Conservation (phyloP, 2,888 invertebrate genomes). For the Leucoma salicis region DNA sequence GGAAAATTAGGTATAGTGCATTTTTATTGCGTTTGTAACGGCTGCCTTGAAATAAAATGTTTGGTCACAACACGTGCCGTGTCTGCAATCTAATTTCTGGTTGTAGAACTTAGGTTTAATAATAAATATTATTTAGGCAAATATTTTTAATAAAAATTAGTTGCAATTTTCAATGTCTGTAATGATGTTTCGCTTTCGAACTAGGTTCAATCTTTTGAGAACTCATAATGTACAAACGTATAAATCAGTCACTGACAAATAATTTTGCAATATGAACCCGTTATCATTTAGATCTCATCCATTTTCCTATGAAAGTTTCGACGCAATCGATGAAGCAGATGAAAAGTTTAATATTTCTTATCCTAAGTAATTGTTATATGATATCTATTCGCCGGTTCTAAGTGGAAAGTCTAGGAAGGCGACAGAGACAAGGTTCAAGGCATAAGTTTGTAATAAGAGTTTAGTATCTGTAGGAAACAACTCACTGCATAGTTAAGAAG, state of each 20-base stretch:
- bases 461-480: conserved; percentile 52
- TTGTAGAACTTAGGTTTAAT: no score
- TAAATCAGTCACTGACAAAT: no score
- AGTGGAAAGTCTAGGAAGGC: conserved; percentile 45
- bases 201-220: no score
- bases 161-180: no score
- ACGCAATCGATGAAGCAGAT: conserved; percentile 3
- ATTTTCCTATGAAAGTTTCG: conserved; percentile 4
- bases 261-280: no score
- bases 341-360: conserved; percentile 28
- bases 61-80: conserved; percentile 14
- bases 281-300: no score
- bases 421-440: conserved; percentile 25
- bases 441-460: conserved; percentile 70
- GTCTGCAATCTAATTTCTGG: no score
- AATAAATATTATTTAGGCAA: no score
- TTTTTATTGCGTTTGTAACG: conserved; percentile 66
- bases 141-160: no score
- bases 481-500: conserved; percentile 48
- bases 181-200: no score
- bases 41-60: conserved; percentile 46
- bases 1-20: conserved; percentile 67
- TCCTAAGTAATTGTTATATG: conserved; percentile 45
- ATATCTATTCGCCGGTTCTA: conserved; percentile 55
- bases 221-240: no score